These are phyloP conservation scores for Hyposmocoma kahamanoa DNA, from an alignment of 1,140 invertebrate species.

Conservation along the genomic window DNA sequence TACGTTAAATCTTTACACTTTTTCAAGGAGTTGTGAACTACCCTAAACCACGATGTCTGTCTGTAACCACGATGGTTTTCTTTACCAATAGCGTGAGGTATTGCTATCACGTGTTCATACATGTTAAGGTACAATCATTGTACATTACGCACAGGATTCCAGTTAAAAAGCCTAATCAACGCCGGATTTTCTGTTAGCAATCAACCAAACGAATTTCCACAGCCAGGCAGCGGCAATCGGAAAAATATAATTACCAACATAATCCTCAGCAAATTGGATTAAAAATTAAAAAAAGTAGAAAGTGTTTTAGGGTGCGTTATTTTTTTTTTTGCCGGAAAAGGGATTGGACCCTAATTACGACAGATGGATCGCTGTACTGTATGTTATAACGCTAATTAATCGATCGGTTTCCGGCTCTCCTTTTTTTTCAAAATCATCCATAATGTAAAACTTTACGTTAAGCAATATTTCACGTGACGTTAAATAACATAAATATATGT, in stretches of 20 bases:
- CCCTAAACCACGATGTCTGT: too few relatives aligned
- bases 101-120: too few relatives aligned
- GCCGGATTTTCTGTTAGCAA: slow-evolving; percentile 62
- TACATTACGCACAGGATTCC: too few relatives aligned
- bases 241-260: slow-evolving; percentile 75
- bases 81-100: too few relatives aligned
- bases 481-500: too few relatives aligned
- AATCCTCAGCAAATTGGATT: slow-evolving; percentile 75
- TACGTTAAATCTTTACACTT: too few relatives aligned
- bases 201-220: slow-evolving; percentile 54
- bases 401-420: slow-evolving; percentile 42
- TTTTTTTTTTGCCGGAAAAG: slow-evolving; percentile 66
- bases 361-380: slow-evolving; percentile 54
- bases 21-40: too few relatives aligned
- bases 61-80: too few relatives aligned
- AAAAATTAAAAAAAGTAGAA: slow-evolving; percentile 72
- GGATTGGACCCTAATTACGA: slow-evolving; percentile 67
- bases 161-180: slow-evolving; percentile 64
- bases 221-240: slow-evolving; percentile 61
- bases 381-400: slow-evolving; percentile 71
- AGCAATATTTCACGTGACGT: too few relatives aligned
- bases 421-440: too few relatives aligned
- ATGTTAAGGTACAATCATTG: too few relatives aligned
- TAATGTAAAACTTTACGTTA: too few relatives aligned
- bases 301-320: slow-evolving; percentile 67